Conservation (phyloP, 1,140 invertebrate species). For the Aethina tumida region DNA sequence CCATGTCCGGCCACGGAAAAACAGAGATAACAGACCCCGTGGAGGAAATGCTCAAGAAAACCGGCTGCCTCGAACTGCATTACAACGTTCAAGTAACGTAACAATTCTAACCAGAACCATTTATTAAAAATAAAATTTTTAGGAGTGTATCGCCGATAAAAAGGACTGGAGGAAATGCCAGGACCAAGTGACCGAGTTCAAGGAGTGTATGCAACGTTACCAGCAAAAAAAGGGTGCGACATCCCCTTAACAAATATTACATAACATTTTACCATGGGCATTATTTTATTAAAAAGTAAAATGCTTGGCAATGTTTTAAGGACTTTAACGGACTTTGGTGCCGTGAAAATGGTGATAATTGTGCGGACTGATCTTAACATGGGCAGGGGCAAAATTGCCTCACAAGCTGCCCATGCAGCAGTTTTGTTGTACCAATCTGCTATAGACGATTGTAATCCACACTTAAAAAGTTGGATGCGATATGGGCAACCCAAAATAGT, state of each 20-base stretch:
- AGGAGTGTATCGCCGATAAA: constrained; percentile 81
- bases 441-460: constrained; percentile 34
- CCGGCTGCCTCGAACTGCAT: constrained; percentile 79
- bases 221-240: constrained; percentile 15
- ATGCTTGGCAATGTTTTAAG: constrained; percentile 19
- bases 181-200: constrained; percentile 66
- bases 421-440: constrained; percentile 51
- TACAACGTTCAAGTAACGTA: constrained; percentile 69
- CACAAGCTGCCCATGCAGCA: constrained; percentile 75
- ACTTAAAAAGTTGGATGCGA: constrained; percentile 52
- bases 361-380: constrained; percentile 68
- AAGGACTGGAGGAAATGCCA: constrained; percentile 89
- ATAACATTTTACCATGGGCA: neutral
- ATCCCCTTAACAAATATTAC: neutral
- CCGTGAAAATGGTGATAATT: constrained; percentile 62
- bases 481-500: constrained; percentile 71
- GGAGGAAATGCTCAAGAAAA: constrained; percentile 73
- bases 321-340: constrained; percentile 19
- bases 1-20: constrained; percentile 20
- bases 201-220: constrained; percentile 60
- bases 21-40: constrained; percentile 55
- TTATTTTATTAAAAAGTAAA: constrained; percentile 14
- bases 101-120: no score
- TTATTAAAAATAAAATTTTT: constrained; percentile 30
- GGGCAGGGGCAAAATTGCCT: constrained; percentile 72